Evolutionary conservation across 2,888 invertebrate genomes (phyloP).

Genomic region (Globia sparganii): DNA sequence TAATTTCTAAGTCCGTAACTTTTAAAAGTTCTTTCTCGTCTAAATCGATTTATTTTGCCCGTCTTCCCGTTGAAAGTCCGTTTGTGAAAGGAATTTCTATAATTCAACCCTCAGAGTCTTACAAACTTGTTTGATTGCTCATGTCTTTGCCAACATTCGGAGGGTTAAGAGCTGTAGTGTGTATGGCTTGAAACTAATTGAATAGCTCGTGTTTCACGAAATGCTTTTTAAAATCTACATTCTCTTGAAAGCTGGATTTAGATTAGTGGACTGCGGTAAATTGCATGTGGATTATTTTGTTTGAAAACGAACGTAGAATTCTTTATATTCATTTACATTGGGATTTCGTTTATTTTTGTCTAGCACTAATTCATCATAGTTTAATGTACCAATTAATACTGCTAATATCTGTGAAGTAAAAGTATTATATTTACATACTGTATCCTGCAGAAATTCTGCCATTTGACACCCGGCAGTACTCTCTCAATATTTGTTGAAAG

Average conservation of each 20-base stretch:
- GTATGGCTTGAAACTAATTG: conserved; percentile 47
- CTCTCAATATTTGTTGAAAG: background rate
- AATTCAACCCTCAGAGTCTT: conserved; percentile 46
- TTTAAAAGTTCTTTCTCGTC: conserved; percentile 52
- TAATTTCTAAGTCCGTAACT: conserved; percentile 40
- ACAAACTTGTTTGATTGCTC: conserved; percentile 64
- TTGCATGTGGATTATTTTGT: conserved; percentile 27
- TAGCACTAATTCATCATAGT: background rate
- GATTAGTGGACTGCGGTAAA: conserved; percentile 32
- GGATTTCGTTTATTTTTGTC: background rate
- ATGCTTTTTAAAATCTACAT: conserved; percentile 46
- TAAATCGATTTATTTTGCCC: conserved; percentile 56
- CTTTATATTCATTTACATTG: background rate
- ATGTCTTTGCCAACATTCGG: conserved; percentile 51
- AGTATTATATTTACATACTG: background rate
- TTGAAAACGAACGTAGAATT: background rate
- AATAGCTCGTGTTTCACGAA: conserved; percentile 39
- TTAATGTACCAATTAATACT: background rate
- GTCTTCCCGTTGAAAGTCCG: conserved; percentile 43
- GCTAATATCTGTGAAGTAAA: background rate
- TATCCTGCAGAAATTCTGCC: background rate
- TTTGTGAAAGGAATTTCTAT: conserved; percentile 59
- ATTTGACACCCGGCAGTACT: background rate
- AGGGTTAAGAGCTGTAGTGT: conserved; percentile 42
- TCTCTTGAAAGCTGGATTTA: conserved; percentile 28